phyloP scores from a whole-genome alignment of 1,140 invertebrate genomes.

The Papilio machaon region DNA sequence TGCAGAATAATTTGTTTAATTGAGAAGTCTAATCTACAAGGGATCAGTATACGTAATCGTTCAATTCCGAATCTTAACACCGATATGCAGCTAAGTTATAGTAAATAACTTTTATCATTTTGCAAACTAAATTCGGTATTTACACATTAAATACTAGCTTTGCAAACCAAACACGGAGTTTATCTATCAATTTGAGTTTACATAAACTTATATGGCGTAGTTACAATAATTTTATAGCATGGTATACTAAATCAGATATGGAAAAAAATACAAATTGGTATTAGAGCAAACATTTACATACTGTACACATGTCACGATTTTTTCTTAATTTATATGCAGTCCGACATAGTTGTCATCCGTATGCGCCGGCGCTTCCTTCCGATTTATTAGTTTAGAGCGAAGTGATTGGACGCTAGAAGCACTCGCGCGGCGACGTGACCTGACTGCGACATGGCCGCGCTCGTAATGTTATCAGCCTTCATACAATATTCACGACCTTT shows the following conservation, averaged over 20 bases:
- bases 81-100: too few relatives aligned
- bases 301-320: conserved; percentile 36
- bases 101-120: background rate
- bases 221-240: background rate
- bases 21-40: too few relatives aligned
- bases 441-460: conserved; percentile 47
- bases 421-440: conserved; percentile 65
- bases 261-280: background rate
- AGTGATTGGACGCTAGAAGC: conserved; percentile 73
- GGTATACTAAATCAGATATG: background rate
- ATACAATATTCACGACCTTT: background rate
- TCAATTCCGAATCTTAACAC: too few relatives aligned
- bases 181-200: background rate
- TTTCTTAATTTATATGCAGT: conserved; percentile 58
- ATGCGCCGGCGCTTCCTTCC: conserved; percentile 70
- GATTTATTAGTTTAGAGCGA: conserved; percentile 75
- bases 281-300: conserved; percentile 35
- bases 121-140: background rate
- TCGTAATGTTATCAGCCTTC: conserved; percentile 18
- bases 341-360: conserved; percentile 56
- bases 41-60: too few relatives aligned
- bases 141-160: too few relatives aligned
- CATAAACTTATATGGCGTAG: background rate
- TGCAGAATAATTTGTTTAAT: background rate
- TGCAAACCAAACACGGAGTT: background rate